Evolutionary conservation across 2,113 vertebrate genomes (phyloP).

Genomic region (Megaceryle torquata): DNA sequence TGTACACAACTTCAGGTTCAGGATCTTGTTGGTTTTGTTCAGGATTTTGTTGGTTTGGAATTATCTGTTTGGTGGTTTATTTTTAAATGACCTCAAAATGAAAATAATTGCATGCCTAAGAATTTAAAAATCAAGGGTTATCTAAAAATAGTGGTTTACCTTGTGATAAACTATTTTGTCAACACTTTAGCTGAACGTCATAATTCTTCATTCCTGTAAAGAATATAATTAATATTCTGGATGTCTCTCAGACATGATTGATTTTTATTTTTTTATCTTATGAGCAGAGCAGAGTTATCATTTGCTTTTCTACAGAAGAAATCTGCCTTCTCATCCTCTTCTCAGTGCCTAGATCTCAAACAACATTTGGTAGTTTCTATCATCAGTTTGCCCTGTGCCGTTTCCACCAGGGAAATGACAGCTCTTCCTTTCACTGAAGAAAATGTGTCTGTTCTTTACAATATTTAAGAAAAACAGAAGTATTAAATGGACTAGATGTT

Average conservation of each 20-base stretch:
- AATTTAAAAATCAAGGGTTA: background rate
- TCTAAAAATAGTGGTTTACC: background rate
- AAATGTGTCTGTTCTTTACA: background rate
- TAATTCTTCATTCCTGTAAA: conserved; percentile 16
- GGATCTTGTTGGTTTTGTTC: background rate
- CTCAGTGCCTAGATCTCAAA: background rate
- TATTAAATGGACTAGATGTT: background rate
- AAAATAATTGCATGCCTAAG: background rate
- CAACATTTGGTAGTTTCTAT: background rate
- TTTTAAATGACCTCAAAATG: background rate
- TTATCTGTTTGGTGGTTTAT: background rate
- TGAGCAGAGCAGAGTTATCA: background rate
- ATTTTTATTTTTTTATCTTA: background rate
- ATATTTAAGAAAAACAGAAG: background rate
- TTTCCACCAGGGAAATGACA: background rate
- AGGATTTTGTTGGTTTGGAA: background rate
- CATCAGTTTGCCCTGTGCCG: background rate
- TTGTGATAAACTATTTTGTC: conserved; percentile 41
- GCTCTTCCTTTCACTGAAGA: background rate
- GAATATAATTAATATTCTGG: background rate
- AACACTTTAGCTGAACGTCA: conserved; percentile 11
- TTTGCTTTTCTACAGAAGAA: background rate
- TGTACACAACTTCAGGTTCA: background rate
- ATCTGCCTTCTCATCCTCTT: background rate
- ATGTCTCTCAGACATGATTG: background rate